phyloP scores from a whole-genome alignment of 2,888 invertebrate species.

The Pyrochroa serraticornis region DNA sequence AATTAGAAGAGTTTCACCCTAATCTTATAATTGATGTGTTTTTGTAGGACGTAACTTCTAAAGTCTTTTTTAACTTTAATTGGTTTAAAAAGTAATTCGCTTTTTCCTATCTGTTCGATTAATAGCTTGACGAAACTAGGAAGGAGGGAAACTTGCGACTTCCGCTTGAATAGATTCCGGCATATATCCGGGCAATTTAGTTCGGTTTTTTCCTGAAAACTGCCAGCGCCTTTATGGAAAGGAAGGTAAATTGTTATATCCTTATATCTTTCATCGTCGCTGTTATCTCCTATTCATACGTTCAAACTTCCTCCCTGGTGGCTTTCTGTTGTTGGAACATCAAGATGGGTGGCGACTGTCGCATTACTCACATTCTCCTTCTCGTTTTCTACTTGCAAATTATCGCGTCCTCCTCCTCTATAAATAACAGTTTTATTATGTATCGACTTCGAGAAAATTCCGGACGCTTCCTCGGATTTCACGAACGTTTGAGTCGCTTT shows the following conservation, averaged over 20 bases:
- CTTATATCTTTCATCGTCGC: constrained; percentile 16
- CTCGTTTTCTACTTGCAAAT: not conserved
- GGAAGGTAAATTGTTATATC: constrained; percentile 22
- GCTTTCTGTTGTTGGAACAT: constrained; percentile 8
- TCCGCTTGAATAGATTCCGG: constrained; percentile 8
- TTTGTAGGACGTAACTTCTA: too few species aligned
- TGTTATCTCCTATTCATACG: constrained; percentile 23
- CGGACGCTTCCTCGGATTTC: too few species aligned
- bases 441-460: too few species aligned
- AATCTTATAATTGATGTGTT: too few species aligned
- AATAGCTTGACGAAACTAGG: not conserved
- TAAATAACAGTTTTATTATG: too few species aligned
- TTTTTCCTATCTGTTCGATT: not conserved
- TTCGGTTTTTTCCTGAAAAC: constrained; percentile 10
- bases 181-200: constrained; percentile 18
- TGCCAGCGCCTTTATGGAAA: constrained; percentile 16
- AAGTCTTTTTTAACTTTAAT: not conserved
- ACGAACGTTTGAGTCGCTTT: not conserved
- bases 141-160: not conserved
- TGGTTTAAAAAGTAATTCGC: not conserved
- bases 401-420: too few species aligned
- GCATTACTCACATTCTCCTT: constrained; percentile 5
- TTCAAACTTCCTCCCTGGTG: constrained; percentile 15
- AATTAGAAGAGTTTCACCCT: too few species aligned
- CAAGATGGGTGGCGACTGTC: constrained; percentile 4